Evolutionary conservation across 2,797 vertebrate species (phyloP).

Genomic region (Dermochelys coriacea): DNA sequence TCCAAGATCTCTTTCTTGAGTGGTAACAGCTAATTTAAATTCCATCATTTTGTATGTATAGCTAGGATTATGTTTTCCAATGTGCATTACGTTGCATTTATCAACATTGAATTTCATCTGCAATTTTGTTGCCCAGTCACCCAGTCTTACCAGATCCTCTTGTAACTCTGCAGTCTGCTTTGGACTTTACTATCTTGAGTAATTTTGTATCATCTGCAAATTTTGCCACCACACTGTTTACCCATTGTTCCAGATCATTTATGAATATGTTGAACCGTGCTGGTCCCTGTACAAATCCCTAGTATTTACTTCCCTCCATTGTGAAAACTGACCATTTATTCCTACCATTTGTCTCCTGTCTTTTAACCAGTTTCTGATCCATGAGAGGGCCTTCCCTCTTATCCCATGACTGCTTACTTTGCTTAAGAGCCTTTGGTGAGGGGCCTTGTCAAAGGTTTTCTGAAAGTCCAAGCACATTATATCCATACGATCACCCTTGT

Average conservation of each 20-base stretch:
- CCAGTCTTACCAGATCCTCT: not conserved
- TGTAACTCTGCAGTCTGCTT: not conserved
- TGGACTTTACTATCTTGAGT: not conserved
- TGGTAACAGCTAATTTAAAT: not conserved
- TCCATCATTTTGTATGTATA: not conserved
- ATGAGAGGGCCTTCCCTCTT: not conserved
- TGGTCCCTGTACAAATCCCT: not conserved
- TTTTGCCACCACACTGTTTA: not conserved
- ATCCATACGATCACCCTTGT: not conserved
- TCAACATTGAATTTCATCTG: not conserved
- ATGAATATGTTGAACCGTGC: not conserved
- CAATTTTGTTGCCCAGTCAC: not conserved
- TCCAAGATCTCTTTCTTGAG: not conserved
- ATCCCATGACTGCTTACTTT: not conserved
- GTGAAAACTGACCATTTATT: not conserved
- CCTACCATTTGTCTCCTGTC: not conserved
- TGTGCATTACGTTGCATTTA: not conserved
- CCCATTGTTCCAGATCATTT: not conserved
- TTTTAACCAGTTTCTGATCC: not conserved
- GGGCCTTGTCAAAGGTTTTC: not conserved
- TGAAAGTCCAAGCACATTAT: not conserved
- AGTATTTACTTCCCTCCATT: not conserved
- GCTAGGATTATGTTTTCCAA: not conserved
- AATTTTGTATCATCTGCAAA: not conserved
- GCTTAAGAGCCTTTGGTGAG: not conserved